phyloP scores from a whole-genome alignment of 1,140 invertebrate species.

The Microplitis mediator region DNA sequence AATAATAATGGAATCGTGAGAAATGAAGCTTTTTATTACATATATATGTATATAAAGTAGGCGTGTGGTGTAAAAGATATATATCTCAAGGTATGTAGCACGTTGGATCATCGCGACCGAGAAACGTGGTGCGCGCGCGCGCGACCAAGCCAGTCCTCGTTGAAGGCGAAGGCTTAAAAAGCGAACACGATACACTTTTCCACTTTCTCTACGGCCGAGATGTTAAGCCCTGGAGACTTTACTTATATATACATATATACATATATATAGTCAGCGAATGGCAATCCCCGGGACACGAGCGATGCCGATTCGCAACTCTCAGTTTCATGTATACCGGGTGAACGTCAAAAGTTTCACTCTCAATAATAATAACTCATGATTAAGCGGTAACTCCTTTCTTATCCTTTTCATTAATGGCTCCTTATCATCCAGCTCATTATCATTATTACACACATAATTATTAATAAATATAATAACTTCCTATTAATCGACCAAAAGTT shows the following conservation, averaged over 20 bases:
- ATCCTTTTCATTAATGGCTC: no score
- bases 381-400: no score
- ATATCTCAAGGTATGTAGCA: conserved; percentile 17
- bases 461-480: no score
- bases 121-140: conserved; percentile 6
- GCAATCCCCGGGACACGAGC: conserved; percentile 6
- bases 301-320: conserved; percentile 1
- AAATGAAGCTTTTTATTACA: neutral
- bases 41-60: neutral
- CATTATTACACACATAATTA: no score
- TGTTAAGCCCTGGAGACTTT: conserved; percentile 3
- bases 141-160: neutral
- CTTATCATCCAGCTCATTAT: no score
- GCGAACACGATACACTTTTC: conserved; percentile 34
- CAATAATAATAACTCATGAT: neutral
- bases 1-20: no score
- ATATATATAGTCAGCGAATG: neutral
- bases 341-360: conserved; percentile 1
- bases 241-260: neutral
- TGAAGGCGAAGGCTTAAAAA: conserved; percentile 26
- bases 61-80: neutral
- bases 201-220: conserved; percentile 31
- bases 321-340: conserved; percentile 10
- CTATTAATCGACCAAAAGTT: no score
- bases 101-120: conserved; percentile 27